Evolutionary conservation across 2,113 vertebrate genomes (phyloP), one percentile per base, ranked within the genome.

Genomic region (Podilymbus podiceps): DNA sequence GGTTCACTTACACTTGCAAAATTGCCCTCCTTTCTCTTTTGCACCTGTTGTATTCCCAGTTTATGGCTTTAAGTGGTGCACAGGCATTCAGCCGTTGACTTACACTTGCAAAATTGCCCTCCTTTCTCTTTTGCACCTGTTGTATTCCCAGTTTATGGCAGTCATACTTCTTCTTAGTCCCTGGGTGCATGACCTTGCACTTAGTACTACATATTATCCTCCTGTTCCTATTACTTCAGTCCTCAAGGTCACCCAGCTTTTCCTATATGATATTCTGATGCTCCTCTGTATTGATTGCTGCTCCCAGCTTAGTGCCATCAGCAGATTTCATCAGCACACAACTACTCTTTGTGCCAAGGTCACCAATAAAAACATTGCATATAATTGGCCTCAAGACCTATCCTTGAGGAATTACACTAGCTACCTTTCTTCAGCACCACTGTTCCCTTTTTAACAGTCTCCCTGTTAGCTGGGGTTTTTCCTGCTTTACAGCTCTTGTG

Each of bases 271-370:
- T 89, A 73, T 66, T 85, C 40, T 60, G 73, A 84, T 72, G 49
- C 44, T 93, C 35, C 49, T 68, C 30, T 79, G 19, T 89, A 96
- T 95, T 85, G 91, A 96, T 91, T 89, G 85, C 76, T 91, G 46
- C 53, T 96, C 74, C 24, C 66, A 94, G 66, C 33, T 85, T 82
- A 87, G 49, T 95, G 50, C 68, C 64, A 89, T 94, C 87, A 95
- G 89, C 89, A 96, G 77, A 89, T 96, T 95, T 95, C 83, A 93
- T 75, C 87, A 76, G 49, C n/a, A 52, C 40, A 72, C 27, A 68
- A 27, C 58, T 75, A 82, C 44, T 67, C 66, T 82, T 82, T 82
- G 60, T 88, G 64, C 83, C 84, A 95, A 96, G 84, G 83, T 91
- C 86, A 81, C 80, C 76, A 89, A 72, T 82, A 78, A 89, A 95